phyloP scores from a whole-genome alignment of 2,113 vertebrate species.

The Triplophysa siluroides region DNA sequence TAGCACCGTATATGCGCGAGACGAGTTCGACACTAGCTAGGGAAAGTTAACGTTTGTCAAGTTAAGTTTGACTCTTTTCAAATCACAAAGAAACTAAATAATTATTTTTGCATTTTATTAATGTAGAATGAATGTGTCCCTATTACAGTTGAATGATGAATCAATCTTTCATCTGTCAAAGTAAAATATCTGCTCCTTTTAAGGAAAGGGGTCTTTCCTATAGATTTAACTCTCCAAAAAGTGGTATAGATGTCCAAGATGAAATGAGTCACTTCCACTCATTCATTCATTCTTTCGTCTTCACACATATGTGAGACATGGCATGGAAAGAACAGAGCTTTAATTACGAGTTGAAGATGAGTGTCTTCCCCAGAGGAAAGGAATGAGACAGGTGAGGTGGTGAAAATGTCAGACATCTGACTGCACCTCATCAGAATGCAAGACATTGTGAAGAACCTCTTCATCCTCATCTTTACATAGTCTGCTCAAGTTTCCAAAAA shows the following conservation, averaged over 20 bases:
- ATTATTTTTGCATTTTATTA: too few relatives aligned
- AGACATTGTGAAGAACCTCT: not conserved
- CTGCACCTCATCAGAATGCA: not conserved
- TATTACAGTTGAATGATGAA: not conserved
- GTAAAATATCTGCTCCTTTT: not conserved
- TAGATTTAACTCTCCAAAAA: not conserved
- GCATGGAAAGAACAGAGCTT: not conserved
- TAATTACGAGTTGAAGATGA: conserved; percentile 31
- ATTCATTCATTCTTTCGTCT: conserved; percentile 2
- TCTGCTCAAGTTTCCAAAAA: not conserved
- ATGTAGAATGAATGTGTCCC: too few relatives aligned
- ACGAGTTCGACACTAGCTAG: too few relatives aligned
- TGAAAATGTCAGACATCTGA: conserved; percentile 37
- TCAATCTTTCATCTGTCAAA: not conserved
- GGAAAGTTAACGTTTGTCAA: too few relatives aligned
- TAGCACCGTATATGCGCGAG: too few relatives aligned
- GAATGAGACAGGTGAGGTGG: conserved; percentile 28
- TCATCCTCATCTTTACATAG: not conserved
- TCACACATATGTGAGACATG: not conserved
- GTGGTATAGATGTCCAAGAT: not conserved
- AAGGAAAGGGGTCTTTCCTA: not conserved
- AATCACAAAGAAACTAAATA: too few relatives aligned
- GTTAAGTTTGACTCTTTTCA: too few relatives aligned
- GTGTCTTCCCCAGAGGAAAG: conserved; percentile 3
- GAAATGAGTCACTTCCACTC: not conserved